Conservation (phyloP, 2,888 invertebrate genomes). For the Lasioglossum morio region DNA sequence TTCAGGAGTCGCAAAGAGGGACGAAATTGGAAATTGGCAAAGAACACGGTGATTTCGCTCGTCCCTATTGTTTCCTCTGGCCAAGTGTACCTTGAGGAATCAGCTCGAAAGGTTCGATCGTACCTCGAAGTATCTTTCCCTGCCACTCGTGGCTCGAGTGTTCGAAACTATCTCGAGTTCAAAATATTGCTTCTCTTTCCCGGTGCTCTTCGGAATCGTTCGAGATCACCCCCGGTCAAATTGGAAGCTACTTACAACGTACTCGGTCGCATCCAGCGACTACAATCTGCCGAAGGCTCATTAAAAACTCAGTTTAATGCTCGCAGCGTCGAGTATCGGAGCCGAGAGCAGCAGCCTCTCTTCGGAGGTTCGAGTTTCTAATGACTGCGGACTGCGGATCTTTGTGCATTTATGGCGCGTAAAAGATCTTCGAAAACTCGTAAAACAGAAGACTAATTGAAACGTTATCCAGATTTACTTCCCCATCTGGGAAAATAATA, state of each 20-base stretch:
- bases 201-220: not conserved
- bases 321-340: not conserved
- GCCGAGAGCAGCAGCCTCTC: not conserved
- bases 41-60: not conserved
- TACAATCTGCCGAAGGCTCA: constrained; percentile 2
- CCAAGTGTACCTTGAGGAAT: not conserved
- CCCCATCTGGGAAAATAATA: not conserved
- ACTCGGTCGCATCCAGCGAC: not conserved
- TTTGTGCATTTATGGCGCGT: not conserved
- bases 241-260: constrained; percentile 4
- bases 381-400: constrained; percentile 1
- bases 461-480: not conserved
- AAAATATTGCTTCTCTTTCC: not conserved
- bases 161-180: not conserved
- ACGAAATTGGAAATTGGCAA: not conserved
- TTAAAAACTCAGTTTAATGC: not conserved
- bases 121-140: not conserved
- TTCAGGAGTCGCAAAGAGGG: not conserved
- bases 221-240: not conserved
- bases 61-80: not conserved
- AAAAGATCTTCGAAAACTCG: not conserved
- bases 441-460: not conserved
- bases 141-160: not conserved
- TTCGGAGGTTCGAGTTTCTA: not conserved
- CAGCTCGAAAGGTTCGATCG: not conserved